phyloP scores from a whole-genome alignment of 2,113 vertebrate species.

The Malurus elegans region DNA sequence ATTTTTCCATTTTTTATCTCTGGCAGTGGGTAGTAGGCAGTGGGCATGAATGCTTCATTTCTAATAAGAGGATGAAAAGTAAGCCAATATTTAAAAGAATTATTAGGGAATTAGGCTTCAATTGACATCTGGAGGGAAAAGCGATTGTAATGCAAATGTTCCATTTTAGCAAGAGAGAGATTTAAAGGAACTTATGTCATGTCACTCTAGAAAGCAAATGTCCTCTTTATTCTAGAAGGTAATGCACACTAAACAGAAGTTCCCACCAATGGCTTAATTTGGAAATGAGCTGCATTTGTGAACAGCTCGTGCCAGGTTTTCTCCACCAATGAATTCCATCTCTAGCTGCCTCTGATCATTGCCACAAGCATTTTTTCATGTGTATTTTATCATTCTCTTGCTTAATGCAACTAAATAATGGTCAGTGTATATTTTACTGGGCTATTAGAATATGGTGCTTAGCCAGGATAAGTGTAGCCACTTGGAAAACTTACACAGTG shows the following conservation, averaged over 20 bases:
- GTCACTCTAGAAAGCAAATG: not conserved
- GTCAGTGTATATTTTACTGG: not conserved
- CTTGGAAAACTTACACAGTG: not conserved
- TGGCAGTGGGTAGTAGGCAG: not conserved
- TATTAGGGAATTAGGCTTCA: not conserved
- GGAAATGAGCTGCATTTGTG: not conserved
- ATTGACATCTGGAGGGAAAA: not conserved
- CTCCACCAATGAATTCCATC: not conserved
- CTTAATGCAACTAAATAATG: not conserved
- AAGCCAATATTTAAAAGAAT: not conserved
- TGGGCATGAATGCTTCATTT: not conserved
- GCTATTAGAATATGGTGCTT: not conserved
- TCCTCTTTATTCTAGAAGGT: not conserved
- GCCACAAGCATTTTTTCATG: not conserved
- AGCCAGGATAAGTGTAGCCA: not conserved
- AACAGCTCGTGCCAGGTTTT: not conserved
- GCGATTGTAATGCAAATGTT: not conserved
- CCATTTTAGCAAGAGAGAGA: not conserved
- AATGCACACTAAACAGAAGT: not conserved
- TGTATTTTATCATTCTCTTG: not conserved
- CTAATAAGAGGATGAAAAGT: not conserved
- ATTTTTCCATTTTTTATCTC: not conserved
- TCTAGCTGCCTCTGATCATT: not conserved
- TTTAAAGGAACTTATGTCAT: not conserved
- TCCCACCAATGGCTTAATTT: not conserved